Evolutionary conservation across 2,113 vertebrate genomes (phyloP), one percentile per base, ranked within the genome.

Genomic region (Saccopteryx bilineata): DNA sequence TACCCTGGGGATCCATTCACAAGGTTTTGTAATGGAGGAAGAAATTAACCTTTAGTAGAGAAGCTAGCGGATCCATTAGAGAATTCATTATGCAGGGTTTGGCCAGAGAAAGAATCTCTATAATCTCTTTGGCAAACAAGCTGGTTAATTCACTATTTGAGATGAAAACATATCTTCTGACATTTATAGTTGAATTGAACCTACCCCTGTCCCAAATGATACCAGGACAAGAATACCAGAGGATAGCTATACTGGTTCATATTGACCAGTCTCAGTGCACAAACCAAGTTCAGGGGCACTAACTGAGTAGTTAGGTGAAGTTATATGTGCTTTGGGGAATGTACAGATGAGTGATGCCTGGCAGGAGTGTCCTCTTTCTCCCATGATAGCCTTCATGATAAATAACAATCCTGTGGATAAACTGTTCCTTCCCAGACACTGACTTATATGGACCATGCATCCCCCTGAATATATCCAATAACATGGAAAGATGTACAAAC

Each of bases 1-100:
- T 87, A 33, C 93, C 66, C 66, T n/a, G 31, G 92, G 56, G 91
- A 87, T 39, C 66, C 90, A 84, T 85, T 89, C 94, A 94, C 31
- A 89, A 84, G 80, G n/a, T 56, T 97, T 94, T 88, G 60, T 93
- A 74, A 97, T 87, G 69, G 58, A 94, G 89, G 91, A 95, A 94
- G 66, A 97, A 97, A 95, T 93, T 93, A 96, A 95, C 86, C 76
- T 97, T 97, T 94, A 54, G 18, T 93, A 89, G 90, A 87, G 87
- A 87, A 87, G 54, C 71, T 90, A 90, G 19, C 21, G 26, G 52
- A 33, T 80, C 92, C 84, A 50, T 91, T 83, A 60, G 78, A 93
- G 28, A 91, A 97, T 93, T 93, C 68, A 69, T 93, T 95, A 90
- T 65, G 48, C 58, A 89, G 74, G 13, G 17, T 75, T 89, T 91